Evolutionary conservation across 2,888 invertebrate species (phyloP).

Genomic region (Melipona bicolor): DNA sequence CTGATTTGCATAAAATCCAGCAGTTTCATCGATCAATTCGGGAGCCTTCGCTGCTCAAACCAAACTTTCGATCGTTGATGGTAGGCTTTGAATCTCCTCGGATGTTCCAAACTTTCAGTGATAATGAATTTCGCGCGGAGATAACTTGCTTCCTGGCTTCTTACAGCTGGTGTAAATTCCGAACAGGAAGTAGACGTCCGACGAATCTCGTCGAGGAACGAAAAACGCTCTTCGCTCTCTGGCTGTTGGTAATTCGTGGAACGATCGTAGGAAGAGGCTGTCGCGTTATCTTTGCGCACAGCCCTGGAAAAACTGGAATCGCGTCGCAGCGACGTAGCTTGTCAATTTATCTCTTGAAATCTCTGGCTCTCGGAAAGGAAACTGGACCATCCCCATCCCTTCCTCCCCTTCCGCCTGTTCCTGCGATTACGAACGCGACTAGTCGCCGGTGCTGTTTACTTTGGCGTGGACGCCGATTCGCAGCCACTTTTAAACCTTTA

Average conservation of each 20-base stretch:
- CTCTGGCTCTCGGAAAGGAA: neutral
- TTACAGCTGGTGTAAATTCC: conserved; percentile 55
- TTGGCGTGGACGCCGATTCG: neutral
- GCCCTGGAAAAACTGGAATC: conserved; percentile 53
- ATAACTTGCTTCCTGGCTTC: conserved; percentile 56
- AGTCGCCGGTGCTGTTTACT: neutral
- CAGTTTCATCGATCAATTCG: no score
- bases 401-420: neutral
- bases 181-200: conserved; percentile 39
- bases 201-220: conserved; percentile 49
- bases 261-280: conserved; percentile 40
- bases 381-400: neutral
- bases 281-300: conserved; percentile 12
- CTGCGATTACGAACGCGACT: no score
- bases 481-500: neutral
- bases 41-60: no score
- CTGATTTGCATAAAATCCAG: no score
- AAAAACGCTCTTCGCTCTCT: conserved; percentile 36
- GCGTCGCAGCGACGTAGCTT: conserved; percentile 12
- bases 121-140: conserved; percentile 72
- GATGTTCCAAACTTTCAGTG: conserved; percentile 11
- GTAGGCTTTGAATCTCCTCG: no score
- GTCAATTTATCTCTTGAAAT: conserved; percentile 9
- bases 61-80: no score
- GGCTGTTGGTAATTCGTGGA: conserved; percentile 61